These are phyloP conservation scores for Volucella inflata DNA, from an alignment of 2,888 invertebrate species.

Conservation along the genomic window DNA sequence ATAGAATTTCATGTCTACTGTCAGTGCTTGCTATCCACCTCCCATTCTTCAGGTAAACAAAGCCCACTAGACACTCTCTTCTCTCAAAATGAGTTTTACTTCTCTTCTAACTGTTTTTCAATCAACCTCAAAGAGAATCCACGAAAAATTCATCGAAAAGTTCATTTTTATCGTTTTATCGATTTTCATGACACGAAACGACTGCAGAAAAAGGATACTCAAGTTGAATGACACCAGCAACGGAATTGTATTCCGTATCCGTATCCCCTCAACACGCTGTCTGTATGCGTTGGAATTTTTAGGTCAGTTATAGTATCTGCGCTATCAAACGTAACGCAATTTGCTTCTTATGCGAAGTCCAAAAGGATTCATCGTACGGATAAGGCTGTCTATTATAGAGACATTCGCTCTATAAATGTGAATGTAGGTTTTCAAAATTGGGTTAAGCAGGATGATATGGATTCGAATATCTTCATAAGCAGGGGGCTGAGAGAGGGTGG, in stretches of 20 bases:
- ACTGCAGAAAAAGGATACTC: slow-evolving; percentile 62
- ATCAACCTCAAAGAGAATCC: slow-evolving; percentile 9
- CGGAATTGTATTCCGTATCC: slow-evolving; percentile 30
- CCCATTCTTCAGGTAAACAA: slow-evolving; percentile 59
- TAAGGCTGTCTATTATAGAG: slow-evolving; percentile 26
- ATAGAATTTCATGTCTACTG: slow-evolving; percentile 1
- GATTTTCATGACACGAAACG: slow-evolving; percentile 56
- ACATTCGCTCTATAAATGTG: neutral
- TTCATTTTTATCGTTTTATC: slow-evolving; percentile 66
- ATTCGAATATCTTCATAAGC: no score
- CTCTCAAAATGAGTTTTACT: neutral
- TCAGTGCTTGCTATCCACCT: slow-evolving; percentile 5
- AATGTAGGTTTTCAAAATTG: slow-evolving; percentile 14
- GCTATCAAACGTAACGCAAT: slow-evolving; percentile 24
- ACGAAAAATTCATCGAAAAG: slow-evolving; percentile 28
- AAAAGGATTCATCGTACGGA: neutral
- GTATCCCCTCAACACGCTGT: slow-evolving; percentile 2
- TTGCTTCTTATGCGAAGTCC: slow-evolving; percentile 11
- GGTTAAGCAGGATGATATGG: slow-evolving; percentile 16
- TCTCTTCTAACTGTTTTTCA: slow-evolving; percentile 31
- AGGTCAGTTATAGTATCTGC: slow-evolving; percentile 55
- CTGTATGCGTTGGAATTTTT: slow-evolving; percentile 52
- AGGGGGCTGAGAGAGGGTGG: neutral
- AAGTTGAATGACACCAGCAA: slow-evolving; percentile 71
- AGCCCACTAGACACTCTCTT: slow-evolving; percentile 28